A percentile compares a stretch with the other conserved stretches of the same genome.
Conservation (phyloP, 1,140 invertebrate species). For the Pogonus chalceus region DNA sequence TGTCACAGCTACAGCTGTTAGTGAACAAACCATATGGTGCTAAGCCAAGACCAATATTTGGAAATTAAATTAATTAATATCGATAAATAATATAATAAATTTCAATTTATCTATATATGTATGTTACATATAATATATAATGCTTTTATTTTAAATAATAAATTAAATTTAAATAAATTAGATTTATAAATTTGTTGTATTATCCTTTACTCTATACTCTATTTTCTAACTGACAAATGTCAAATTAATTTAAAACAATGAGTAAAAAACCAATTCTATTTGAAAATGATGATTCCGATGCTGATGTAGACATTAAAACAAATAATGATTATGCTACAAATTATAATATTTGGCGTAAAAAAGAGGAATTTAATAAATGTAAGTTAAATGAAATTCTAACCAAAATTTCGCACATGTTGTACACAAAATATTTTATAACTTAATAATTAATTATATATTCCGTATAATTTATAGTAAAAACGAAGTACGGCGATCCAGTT, state of each 20-base stretch:
- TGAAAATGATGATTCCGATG: conserved; percentile 36
- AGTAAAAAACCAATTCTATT: conserved; percentile 23
- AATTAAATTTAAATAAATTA: too few species aligned
- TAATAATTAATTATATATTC: conserved; percentile 19
- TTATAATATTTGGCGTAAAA: conserved; percentile 70
- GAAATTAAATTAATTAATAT: too few species aligned
- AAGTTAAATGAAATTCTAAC: conserved; percentile 29
- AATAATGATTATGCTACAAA: conserved; percentile 72
- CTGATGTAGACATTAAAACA: conserved; percentile 49
- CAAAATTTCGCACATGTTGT: conserved; percentile 14
- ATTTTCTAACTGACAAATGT: background rate
- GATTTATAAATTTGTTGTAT: too few species aligned
- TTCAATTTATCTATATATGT: too few species aligned
- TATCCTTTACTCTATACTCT: too few species aligned
- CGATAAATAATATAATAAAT: too few species aligned
- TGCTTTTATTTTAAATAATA: too few species aligned
- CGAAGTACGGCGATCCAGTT: conserved; percentile 51
- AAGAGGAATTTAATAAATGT: conserved; percentile 81
- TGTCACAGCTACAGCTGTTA: background rate
- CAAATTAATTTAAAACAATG: too few species aligned
- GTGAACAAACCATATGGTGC: too few species aligned
- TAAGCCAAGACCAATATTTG: too few species aligned
- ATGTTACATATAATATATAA: too few species aligned
- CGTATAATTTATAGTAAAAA: conserved; percentile 56
- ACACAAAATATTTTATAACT: conserved; percentile 13